Base-by-base conservation (phyloP, 2,888 invertebrate species). In the Tuta absoluta region DNA sequence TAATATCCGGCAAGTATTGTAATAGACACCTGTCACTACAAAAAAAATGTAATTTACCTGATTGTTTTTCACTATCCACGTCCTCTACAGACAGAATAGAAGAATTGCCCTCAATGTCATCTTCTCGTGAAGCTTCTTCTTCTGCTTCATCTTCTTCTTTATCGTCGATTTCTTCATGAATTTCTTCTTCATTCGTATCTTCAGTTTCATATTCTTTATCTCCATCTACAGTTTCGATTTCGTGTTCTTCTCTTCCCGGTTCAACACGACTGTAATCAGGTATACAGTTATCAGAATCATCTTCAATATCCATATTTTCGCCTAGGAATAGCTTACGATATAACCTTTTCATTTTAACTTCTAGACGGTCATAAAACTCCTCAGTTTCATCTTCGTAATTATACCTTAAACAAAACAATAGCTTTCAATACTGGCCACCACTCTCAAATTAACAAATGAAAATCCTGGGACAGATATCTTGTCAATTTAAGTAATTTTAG, bases 321-420 rank as follows among this genome's bases (percentile, higher is more conserved):
- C 23, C 23, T 24, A 53, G 28, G 23, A 24, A 24, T 28, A 53
- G n/a, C 23, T 24, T 53, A 8, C 23, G 28, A 53, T 24, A 23
- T 1, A 24, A 53, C 5, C 23, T 23, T 19, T 53, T 24, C 23
- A 53, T 28, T 53, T 53, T 53, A 28, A 28, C 23, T 19, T 12
- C 58, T 11, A 17, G 5, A 28, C 14, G 28, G 45, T 17, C 8
- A 45, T 45, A 45, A 45, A 45, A 45, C n/a, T 45, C 45, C 5
- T 45, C 45, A n/a, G 45, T 58, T 57, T 37, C 51, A 17, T 59
- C 63, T 63, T 37, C 64, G 56, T 58, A 41, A 45, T n/a, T 3
- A 17, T 45, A 45, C 45, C 45, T 45, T 45, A 3, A 45, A 45
- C 45, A 45, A 45, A 45, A 45, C 45, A 45, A 45, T 45, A 3